Evolutionary conservation across 2,113 vertebrate species (phyloP).

Genomic region (Bubo scandiacus): DNA sequence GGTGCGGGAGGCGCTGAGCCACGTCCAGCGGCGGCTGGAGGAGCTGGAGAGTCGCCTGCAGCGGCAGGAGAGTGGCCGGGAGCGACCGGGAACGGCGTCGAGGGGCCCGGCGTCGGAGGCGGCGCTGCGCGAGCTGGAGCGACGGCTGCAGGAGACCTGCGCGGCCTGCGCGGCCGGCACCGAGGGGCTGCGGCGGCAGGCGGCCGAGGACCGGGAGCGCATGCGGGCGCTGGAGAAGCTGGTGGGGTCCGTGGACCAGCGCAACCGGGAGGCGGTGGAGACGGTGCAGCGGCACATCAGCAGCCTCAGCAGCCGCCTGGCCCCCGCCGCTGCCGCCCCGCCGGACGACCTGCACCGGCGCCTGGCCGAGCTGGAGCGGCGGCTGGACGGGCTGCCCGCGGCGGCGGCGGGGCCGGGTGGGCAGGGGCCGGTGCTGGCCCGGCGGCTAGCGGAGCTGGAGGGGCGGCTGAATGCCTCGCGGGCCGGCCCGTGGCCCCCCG

Average conservation of each 20-base stretch:
- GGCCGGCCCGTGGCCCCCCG: conserved; percentile 34
- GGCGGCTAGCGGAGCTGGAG: conserved; percentile 81
- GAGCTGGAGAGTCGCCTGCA: conserved; percentile 86
- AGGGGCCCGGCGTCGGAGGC: conserved; percentile 60
- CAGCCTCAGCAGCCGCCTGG: conserved; percentile 45
- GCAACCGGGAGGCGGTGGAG: conserved; percentile 76
- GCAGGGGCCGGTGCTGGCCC: conserved; percentile 65
- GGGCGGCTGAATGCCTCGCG: conserved; percentile 81
- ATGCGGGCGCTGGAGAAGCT: conserved; percentile 84
- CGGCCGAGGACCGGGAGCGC: conserved; percentile 82
- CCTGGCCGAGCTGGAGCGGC: conserved; percentile 71
- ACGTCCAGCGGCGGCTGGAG: conserved; percentile 86
- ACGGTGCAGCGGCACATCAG: conserved; percentile 66
- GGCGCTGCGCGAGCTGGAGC: conserved; percentile 81
- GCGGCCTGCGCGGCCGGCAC: conserved; percentile 80
- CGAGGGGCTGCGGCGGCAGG: conserved; percentile 81
- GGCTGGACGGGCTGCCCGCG: conserved; percentile 70
- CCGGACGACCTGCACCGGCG: conserved; percentile 64
- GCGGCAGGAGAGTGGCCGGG: conserved; percentile 81
- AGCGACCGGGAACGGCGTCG: conserved; percentile 1
- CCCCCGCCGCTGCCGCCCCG: conserved; percentile 73
- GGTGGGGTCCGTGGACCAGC: conserved; percentile 80
- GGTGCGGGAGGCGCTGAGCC: conserved; percentile 86
- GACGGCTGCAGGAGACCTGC: conserved; percentile 81
- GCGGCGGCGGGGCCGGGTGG: background rate